These are phyloP conservation scores for Nematolebias whitei DNA, from an alignment of 2,113 vertebrate species.

Conservation along the genomic window DNA sequence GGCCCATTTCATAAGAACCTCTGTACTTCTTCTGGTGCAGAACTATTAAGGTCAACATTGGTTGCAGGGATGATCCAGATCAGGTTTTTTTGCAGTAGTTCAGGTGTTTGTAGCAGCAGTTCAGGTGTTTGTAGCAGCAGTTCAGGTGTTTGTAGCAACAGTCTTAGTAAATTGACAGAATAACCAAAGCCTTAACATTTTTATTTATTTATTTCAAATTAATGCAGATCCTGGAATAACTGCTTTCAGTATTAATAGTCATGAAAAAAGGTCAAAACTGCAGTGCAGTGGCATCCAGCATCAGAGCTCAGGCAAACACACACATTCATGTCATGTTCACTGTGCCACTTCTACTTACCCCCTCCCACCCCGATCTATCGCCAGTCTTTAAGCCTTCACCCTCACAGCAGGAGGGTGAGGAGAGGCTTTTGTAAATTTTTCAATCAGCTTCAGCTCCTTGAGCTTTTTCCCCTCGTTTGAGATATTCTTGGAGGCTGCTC, in stretches of 20 bases:
- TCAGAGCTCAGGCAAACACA: slow-evolving; percentile 21
- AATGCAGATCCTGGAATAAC: not conserved
- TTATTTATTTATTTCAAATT: slow-evolving; percentile 12
- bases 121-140: too few species aligned
- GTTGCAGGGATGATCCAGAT: too few species aligned
- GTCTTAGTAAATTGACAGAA: too few species aligned
- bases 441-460: slow-evolving; percentile 48
- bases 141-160: too few species aligned
- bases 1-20: too few species aligned
- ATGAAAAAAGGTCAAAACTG: not conserved
- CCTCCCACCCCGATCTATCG: slow-evolving; percentile 29
- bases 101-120: too few species aligned
- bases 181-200: not conserved
- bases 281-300: not conserved
- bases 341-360: slow-evolving; percentile 47
- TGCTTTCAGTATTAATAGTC: not conserved
- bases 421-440: slow-evolving; percentile 51
- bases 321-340: slow-evolving; percentile 40
- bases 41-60: too few species aligned
- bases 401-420: slow-evolving; percentile 34
- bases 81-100: too few species aligned
- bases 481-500: slow-evolving; percentile 46
- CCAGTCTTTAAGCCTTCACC: slow-evolving; percentile 46
- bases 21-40: too few species aligned
- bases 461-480: slow-evolving; percentile 47